A percentile compares a stretch with the other conserved stretches of the same genome.
Evolutionary conservation across 2,113 vertebrate species (phyloP).

Genomic region (Cnemophilus loriae): DNA sequence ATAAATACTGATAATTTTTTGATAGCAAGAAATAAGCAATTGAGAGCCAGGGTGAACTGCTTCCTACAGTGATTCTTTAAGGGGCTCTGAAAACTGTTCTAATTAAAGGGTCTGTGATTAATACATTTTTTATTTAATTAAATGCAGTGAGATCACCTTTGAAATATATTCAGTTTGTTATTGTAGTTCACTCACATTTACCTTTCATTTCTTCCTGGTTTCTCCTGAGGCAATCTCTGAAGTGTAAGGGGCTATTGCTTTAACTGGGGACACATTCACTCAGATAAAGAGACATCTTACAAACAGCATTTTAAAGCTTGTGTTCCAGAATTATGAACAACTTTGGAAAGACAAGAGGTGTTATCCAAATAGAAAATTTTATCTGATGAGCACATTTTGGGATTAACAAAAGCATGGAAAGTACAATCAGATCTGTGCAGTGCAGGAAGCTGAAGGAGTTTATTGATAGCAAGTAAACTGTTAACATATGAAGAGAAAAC

Average conservation of each 20-base stretch:
- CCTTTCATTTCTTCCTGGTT: not conserved
- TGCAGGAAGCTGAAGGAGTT: not conserved
- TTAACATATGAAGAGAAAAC: not conserved
- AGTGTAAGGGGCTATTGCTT: not conserved
- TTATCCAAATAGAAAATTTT: constrained; percentile 22
- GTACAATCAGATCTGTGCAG: not conserved
- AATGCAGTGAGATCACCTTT: not conserved
- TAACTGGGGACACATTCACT: not conserved
- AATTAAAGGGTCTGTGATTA: not conserved
- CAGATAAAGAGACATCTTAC: not conserved
- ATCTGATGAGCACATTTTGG: constrained; percentile 39
- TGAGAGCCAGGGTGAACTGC: not conserved
- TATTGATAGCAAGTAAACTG: not conserved
- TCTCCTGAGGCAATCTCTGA: not conserved
- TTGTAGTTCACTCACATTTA: not conserved
- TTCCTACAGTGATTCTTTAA: not conserved
- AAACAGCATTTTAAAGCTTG: not conserved
- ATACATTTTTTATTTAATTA: not conserved
- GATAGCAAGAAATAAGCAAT: not conserved
- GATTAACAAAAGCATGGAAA: not conserved
- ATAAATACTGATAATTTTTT: not conserved
- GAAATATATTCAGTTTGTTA: not conserved
- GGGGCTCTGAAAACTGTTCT: not conserved
- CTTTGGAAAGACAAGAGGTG: constrained; percentile 17
- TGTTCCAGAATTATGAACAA: not conserved